Conservation (phyloP, 2,113 vertebrate genomes). For the Perccottus glenii region DNA sequence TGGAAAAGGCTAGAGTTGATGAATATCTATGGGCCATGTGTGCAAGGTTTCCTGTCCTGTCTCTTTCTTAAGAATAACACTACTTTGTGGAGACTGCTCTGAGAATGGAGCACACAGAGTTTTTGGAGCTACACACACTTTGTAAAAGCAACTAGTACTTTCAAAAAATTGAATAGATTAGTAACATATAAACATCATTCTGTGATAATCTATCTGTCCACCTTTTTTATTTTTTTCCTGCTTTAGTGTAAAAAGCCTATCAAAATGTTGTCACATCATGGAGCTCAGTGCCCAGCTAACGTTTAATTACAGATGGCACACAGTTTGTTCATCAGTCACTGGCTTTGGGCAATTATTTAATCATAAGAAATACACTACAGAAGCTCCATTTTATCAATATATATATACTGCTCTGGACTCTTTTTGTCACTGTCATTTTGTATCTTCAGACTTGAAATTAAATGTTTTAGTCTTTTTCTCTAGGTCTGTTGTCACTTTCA, state of each 20-base stretch:
- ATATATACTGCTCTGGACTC: constrained; percentile 34
- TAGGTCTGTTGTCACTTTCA: no score
- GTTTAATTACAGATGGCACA: constrained; percentile 75
- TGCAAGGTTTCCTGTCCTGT: no score
- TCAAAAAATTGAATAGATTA: no score
- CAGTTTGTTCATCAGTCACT: constrained; percentile 43
- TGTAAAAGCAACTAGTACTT: no score
- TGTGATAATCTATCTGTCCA: constrained; percentile 25
- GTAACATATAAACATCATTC: not conserved
- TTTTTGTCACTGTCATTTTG: constrained; percentile 28
- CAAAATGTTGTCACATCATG: constrained; percentile 62
- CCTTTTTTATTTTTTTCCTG: constrained; percentile 57
- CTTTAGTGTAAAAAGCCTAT: constrained; percentile 67
- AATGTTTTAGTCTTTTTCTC: constrained; percentile 16
- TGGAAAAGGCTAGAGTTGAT: no score
- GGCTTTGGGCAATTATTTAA: constrained; percentile 74
- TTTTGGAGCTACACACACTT: no score
- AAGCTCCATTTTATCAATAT: constrained; percentile 56
- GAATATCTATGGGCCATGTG: no score
- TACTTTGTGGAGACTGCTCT: no score
- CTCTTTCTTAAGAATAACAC: no score
- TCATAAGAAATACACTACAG: constrained; percentile 66
- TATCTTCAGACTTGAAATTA: constrained; percentile 33
- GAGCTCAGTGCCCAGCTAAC: constrained; percentile 49
- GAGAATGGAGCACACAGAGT: no score